phyloP scores from a whole-genome alignment of 2,797 vertebrate genomes.

The Cirrhinus mrigala region DNA sequence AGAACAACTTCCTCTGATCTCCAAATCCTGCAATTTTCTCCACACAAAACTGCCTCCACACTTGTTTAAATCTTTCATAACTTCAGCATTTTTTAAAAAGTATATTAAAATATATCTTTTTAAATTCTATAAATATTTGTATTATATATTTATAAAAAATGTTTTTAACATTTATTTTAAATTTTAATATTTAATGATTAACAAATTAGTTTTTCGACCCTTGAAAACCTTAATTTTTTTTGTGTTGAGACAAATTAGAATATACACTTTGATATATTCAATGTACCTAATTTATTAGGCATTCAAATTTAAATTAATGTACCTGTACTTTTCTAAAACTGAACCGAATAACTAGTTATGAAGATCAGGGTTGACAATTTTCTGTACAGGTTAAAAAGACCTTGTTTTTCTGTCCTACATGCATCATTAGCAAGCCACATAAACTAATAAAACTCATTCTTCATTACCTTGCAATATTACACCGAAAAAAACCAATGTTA shows the following conservation, averaged over 20 bases:
- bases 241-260: not conserved
- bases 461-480: constrained; percentile 57
- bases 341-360: not conserved
- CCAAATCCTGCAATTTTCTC: constrained; percentile 7
- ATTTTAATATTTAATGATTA: not conserved
- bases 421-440: constrained; percentile 52
- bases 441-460: constrained; percentile 62
- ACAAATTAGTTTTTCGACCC: not conserved
- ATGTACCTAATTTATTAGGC: not conserved
- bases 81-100: not conserved
- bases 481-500: constrained; percentile 49
- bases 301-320: not conserved
- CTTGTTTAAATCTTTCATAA: constrained; percentile 11
- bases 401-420: constrained; percentile 45
- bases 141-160: not conserved
- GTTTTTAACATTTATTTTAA: not conserved
- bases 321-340: not conserved
- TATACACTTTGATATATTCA: not conserved
- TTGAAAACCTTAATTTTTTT: not conserved
- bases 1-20: constrained; percentile 45
- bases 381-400: not conserved
- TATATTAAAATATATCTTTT: not conserved
- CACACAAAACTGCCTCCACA: not conserved
- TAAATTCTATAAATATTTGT: not conserved
- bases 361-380: not conserved